These are phyloP conservation scores for Halesus radiatus DNA, from an alignment of 1,140 invertebrate species.

Conservation along the genomic window DNA sequence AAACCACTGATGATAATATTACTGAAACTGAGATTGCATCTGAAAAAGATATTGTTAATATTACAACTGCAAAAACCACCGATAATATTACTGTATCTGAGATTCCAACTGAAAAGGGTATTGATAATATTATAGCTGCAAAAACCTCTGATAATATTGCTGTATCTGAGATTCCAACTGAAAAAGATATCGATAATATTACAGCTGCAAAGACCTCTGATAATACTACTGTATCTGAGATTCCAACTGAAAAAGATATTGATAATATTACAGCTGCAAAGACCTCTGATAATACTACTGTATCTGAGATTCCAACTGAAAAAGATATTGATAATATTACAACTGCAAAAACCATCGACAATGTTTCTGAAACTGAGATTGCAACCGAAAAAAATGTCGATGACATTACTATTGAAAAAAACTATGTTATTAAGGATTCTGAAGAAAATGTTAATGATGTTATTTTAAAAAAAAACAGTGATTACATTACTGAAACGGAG, in stretches of 20 bases:
- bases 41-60: constrained; percentile 1
- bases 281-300: not conserved
- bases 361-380: not conserved
- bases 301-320: not conserved
- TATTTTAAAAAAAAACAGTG: not conserved
- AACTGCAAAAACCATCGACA: not conserved
- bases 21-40: not conserved
- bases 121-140: not conserved
- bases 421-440: not conserved
- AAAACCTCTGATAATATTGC: not conserved
- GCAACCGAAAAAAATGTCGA: not conserved
- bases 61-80: not conserved
- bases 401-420: not conserved
- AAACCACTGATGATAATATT: not conserved
- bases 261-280: not conserved
- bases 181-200: not conserved
- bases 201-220: not conserved
- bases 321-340: not conserved
- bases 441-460: not conserved
- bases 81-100: constrained; percentile 23
- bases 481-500: not conserved
- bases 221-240: not conserved
- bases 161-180: not conserved
- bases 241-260: not conserved
- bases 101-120: not conserved